Evolutionary conservation across 2,113 vertebrate species (phyloP).

Genomic region (Strix aluco): DNA sequence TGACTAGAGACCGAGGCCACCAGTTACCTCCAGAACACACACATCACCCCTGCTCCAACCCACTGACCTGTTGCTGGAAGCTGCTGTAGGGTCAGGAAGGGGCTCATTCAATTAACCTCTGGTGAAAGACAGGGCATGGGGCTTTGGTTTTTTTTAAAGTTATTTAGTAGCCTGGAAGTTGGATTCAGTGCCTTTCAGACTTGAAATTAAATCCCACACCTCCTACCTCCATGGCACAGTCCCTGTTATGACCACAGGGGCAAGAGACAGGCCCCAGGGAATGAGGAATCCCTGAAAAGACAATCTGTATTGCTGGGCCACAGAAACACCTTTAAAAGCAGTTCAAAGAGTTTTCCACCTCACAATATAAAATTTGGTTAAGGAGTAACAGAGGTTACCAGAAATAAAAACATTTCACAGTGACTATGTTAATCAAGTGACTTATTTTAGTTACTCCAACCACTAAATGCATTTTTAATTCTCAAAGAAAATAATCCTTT

Average conservation of each 20-base stretch:
- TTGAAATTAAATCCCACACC: background rate
- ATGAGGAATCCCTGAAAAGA: background rate
- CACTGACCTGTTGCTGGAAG: background rate
- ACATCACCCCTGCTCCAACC: background rate
- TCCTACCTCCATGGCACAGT: background rate
- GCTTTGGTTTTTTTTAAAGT: accelerated
- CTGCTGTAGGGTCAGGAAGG: background rate
- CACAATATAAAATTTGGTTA: background rate
- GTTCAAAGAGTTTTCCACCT: background rate
- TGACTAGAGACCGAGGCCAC: background rate
- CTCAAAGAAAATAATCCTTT: background rate
- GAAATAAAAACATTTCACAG: background rate
- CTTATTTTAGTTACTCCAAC: background rate
- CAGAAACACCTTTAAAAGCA: background rate
- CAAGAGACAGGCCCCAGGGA: background rate
- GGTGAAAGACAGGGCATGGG: accelerated
- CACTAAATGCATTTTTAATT: background rate
- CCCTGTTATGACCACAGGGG: accelerated
- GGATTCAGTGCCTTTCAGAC: background rate
- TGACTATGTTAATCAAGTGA: background rate
- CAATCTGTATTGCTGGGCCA: background rate
- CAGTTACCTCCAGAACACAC: background rate
- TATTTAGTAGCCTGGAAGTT: background rate
- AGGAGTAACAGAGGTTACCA: background rate
- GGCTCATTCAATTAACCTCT: background rate